Percentiles rank a stretch among this genome's conserved stretches.
Evolutionary conservation across 1,140 invertebrate species (phyloP).

Genomic region (Lordiphosa collinella): DNA sequence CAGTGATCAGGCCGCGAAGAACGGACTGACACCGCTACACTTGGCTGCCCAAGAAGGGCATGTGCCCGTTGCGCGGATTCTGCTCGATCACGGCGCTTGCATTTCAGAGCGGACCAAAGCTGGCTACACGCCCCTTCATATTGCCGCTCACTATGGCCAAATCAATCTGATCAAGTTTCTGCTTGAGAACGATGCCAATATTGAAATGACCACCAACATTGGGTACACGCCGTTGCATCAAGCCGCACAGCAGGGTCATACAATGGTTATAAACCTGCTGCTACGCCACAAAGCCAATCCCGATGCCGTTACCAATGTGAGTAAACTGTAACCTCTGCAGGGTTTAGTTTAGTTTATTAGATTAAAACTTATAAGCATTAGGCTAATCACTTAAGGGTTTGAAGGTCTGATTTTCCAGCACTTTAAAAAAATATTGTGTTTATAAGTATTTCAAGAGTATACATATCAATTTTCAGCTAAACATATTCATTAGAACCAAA

Average conservation of each 20-base stretch:
- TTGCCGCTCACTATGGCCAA: constrained; percentile 98
- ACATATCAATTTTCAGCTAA: too few relatives aligned
- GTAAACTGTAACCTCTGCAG: too few relatives aligned
- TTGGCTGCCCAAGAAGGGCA: constrained; percentile 96
- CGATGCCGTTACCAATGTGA: constrained; percentile 95
- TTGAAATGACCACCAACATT: constrained; percentile 86
- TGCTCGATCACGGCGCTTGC: constrained; percentile 90
- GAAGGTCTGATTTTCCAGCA: too few relatives aligned
- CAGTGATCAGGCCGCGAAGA: constrained; percentile 88
- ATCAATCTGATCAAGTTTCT: constrained; percentile 96
- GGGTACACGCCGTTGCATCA: constrained; percentile 99
- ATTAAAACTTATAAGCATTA: too few relatives aligned
- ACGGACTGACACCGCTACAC: constrained; percentile 94
- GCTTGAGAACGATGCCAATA: constrained; percentile 89
- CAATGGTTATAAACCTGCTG: constrained; percentile 95
- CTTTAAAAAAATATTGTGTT: too few relatives aligned
- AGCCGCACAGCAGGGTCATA: constrained; percentile 98
- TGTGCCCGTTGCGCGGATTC: constrained; percentile 90
- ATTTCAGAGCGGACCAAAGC: constrained; percentile 92
- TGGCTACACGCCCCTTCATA: constrained; percentile 93
- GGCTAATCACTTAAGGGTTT: too few relatives aligned
- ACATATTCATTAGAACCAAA: too few relatives aligned
- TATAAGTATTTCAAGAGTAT: too few relatives aligned
- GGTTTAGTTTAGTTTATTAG: too few relatives aligned
- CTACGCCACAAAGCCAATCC: constrained; percentile 97